Conservation (phyloP, 2,888 invertebrate species). For the Drosophila dives region DNA sequence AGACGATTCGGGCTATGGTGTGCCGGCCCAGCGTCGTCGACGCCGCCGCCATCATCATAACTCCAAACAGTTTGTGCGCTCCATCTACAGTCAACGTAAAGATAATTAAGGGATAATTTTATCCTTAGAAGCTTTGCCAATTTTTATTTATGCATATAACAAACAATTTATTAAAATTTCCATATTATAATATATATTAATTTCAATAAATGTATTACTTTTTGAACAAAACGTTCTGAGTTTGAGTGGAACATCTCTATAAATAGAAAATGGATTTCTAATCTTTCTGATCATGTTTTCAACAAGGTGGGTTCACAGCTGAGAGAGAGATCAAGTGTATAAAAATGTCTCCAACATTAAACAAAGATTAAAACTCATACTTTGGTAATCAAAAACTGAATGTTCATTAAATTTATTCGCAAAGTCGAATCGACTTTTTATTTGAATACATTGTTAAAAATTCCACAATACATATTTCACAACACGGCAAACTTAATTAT, state of each 20-base stretch:
- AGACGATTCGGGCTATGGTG: slow-evolving; percentile 26
- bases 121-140: not conserved
- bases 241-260: not conserved
- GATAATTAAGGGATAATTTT: not conserved
- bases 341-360: not conserved
- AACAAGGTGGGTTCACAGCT: not conserved
- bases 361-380: not conserved
- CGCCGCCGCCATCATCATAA: slow-evolving; percentile 49
- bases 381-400: not conserved
- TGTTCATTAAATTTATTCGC: not conserved
- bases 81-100: slow-evolving; percentile 69
- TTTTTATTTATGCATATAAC: not conserved
- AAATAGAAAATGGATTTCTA: not conserved
- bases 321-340: not conserved
- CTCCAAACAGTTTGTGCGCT: slow-evolving; percentile 57
- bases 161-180: not conserved
- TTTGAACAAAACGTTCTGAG: not conserved
- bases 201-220: not conserved
- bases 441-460: not conserved
- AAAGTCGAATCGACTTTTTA: not conserved
- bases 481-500: slow-evolving; percentile 4
- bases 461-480: not conserved
- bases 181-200: not conserved
- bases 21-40: slow-evolving; percentile 50
- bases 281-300: not conserved